Evolutionary conservation across 2,797 vertebrate genomes (phyloP), one percentile per base, ranked within the genome.

Genomic region (Paratrypauchen microcephalus): DNA sequence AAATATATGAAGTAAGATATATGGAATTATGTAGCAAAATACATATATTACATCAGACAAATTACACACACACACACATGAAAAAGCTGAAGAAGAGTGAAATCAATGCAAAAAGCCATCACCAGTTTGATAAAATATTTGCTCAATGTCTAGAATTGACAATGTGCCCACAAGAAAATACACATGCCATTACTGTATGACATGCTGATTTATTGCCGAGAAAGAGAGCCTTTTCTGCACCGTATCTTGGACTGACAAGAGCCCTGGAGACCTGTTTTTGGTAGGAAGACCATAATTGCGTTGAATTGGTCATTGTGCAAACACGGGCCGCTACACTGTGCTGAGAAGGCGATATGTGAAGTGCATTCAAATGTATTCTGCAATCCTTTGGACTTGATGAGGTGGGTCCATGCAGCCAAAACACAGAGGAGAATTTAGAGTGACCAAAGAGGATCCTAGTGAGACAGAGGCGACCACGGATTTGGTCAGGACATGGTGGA

Each of bases 221-320:
- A 78, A 86, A 86, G 67, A 66, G 79, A 72, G 79, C 72, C 84
- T 71, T 88, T 82, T 90, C 85, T 89, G 80, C 80, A 57, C 72
- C 83, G 80, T 50, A 69, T 83, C 62, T 82, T 86, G 79, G 84
- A 89, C 70, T 74, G 76, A 74, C 79, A 13, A 2, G 21, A 86
- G 84, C 87, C 86, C 88, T 26, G 64, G 89, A 90, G 86, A 91
- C 87, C 78, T 85, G 80, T 85, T 89, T 63, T 84, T 86, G 76
- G 88, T 83, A 87, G 81, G 84, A 92, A 85, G 88, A 92, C 89
- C 91, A 91, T 89, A 92, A 92, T 92, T 93, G 85, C 81, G 79
- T 81, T 73, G 81, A 87, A 89, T 89, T 86, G 87, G 83, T 78
- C 71, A 73, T 91, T 92, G 91, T 74, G 80, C 86, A 92, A 93